phyloP scores from a whole-genome alignment of 2,888 invertebrate species.

The Alsophila aescularia region DNA sequence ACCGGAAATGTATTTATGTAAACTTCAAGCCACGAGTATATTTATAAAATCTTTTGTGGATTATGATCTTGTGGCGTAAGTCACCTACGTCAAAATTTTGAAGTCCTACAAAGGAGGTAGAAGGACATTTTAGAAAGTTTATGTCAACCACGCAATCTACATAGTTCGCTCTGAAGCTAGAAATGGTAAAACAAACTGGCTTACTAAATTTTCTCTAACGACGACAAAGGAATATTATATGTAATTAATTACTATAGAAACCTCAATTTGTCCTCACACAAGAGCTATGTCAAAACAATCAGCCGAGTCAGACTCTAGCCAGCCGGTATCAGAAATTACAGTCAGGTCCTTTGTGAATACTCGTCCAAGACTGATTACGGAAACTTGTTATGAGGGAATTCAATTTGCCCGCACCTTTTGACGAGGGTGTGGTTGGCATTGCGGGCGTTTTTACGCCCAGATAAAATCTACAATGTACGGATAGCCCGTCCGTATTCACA shows the following conservation, averaged over 20 bases:
- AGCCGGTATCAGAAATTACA: conserved; percentile 23
- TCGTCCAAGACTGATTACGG: conserved; percentile 58
- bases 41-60: too few species aligned
- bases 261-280: conserved; percentile 27
- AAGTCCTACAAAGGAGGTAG: too few species aligned
- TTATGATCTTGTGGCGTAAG: too few species aligned
- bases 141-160: too few species aligned
- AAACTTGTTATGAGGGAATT: conserved; percentile 60
- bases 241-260: conserved; percentile 27
- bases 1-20: neutral
- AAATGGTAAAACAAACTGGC: neutral
- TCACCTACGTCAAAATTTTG: too few species aligned
- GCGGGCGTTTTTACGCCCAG: conserved; percentile 59
- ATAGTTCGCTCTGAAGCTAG: neutral
- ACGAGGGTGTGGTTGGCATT: conserved; percentile 62
- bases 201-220: conserved; percentile 22
- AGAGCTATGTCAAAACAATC: conserved; percentile 33
- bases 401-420: conserved; percentile 66
- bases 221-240: conserved; percentile 25
- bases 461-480: conserved; percentile 68
- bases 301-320: conserved; percentile 26
- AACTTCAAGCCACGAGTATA: too few species aligned
- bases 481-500: conserved; percentile 68
- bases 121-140: too few species aligned
- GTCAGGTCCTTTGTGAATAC: conserved; percentile 46